Conservation (phyloP, 2,888 invertebrate genomes). For the Patella ulyssiponensis region DNA sequence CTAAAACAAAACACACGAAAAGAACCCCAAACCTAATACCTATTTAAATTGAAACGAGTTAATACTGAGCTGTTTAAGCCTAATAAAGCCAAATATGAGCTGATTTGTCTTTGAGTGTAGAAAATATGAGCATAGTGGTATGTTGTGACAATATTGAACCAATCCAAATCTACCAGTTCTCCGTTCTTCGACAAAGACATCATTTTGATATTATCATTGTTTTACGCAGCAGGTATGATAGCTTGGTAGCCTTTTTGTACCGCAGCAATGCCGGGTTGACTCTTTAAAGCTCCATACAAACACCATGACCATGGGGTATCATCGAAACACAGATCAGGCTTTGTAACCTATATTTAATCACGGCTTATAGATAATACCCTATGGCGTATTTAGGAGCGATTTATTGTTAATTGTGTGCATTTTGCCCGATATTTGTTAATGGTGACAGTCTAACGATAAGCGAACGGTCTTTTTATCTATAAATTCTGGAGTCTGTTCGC, state of each 20-base stretch:
- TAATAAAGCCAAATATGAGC: background rate
- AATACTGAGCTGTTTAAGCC: background rate
- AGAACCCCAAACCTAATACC: too few relatives aligned
- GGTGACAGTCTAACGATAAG: too few relatives aligned
- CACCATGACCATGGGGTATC: background rate
- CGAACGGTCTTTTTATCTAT: too few relatives aligned
- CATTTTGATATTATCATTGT: conserved; percentile 1
- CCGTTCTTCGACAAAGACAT: background rate
- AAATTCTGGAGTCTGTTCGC: too few relatives aligned
- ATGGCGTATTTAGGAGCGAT: conserved; percentile 15
- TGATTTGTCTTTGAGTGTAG: too few relatives aligned
- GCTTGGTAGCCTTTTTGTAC: background rate
- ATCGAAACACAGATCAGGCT: background rate
- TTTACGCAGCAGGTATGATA: background rate
- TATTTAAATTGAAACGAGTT: too few relatives aligned
- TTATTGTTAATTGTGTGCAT: conserved; percentile 29
- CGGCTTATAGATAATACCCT: conserved; percentile 20
- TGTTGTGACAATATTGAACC: too few relatives aligned
- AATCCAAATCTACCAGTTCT: too few relatives aligned
- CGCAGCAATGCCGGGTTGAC: background rate
- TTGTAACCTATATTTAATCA: conserved; percentile 17
- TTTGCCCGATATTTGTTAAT: background rate
- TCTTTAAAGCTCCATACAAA: background rate
- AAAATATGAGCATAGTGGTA: too few relatives aligned
- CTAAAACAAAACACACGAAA: too few relatives aligned